Base-by-base conservation (phyloP, 2,113 vertebrate genomes). In the Mirza zaza region DNA sequence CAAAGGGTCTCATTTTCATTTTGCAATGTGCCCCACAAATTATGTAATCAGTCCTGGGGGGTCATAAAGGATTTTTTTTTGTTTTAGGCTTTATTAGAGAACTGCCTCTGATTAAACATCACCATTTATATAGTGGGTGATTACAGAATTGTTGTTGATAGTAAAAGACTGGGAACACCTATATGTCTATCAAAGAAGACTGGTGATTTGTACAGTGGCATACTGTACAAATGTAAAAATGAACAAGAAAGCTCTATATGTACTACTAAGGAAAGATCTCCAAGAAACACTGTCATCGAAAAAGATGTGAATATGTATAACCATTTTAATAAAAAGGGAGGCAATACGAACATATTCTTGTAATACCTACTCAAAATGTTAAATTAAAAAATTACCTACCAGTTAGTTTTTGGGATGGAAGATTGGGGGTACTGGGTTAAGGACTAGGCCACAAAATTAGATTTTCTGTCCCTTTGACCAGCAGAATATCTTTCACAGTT, bases 31-130 rank as follows among this genome's bases (percentile, higher is more conserved):
- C 25, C 52, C 39, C 34, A 82, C 8, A 75, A 92, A 77, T 71
- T 48, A 61, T 18, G 42, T 4, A 57, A 52, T 42, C n/a, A 32
- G 55, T 9, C 59, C 61, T 91, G 18, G 48, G 17, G 17, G 29
- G 48, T 79, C 81, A 73, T 23, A 71, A 75, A 57, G 52, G 29
- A 12, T 63, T 42, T 59, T 63, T 63, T 8, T 87, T 83, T 95
- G 73, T 95, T 93, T 91, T 81, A 87, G 83, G 77, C 57, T 75
- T 84, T 88, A 80, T 9, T 75, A 29, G 50, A 84, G 10, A 63
- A 71, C 52, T 0, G 45, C 6, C 17, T 87, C n/a, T 95, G 65
- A 87, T 81, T 84, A 79, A 91, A 93, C 32, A 8, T 92, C 63
- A n/a, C 45, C 82, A 11, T 70, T 92, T 93, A 67, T 73, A 73